These are phyloP conservation scores for Scomber colias DNA, from an alignment of 2,113 vertebrate species.

Conservation along the genomic window DNA sequence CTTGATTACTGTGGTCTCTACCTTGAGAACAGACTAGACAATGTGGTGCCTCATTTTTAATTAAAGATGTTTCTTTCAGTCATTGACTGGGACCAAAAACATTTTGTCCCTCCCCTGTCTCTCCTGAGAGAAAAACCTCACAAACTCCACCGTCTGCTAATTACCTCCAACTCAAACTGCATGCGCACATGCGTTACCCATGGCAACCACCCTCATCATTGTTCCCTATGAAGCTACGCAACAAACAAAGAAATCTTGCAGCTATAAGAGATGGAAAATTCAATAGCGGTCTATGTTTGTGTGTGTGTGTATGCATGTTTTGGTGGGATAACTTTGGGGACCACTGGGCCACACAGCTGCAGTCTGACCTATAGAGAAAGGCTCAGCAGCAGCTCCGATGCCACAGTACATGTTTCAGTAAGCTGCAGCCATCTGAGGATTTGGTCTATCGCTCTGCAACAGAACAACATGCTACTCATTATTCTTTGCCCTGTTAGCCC, in stretches of 20 bases:
- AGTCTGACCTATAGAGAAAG: constrained; percentile 21
- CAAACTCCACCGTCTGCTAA: constrained; percentile 20
- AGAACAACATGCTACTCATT: neutral
- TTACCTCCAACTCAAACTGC: constrained; percentile 39
- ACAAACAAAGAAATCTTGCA: constrained; percentile 18
- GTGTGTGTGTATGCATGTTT: neutral
- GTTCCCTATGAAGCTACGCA: constrained; percentile 14
- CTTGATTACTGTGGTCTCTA: neutral
- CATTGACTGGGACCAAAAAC: constrained; percentile 2
- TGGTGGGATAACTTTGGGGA: neutral
- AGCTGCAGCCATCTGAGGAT: constrained; percentile 30
- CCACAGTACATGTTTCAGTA: constrained; percentile 7
- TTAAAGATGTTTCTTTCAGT: constrained; percentile 4
- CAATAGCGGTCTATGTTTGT: neutral
- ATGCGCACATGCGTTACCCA: constrained; percentile 30
- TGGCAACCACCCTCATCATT: constrained; percentile 41
- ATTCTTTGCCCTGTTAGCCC: constrained; percentile 8
- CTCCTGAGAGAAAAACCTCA: neutral
- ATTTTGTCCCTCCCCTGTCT: constrained; percentile 12
- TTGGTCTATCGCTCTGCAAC: constrained; percentile 26
- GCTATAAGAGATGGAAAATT: constrained; percentile 7
- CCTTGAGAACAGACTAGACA: constrained; percentile 4
- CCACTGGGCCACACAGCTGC: constrained; percentile 21
- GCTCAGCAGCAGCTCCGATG: constrained; percentile 25
- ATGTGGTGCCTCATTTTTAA: neutral